phyloP scores from a whole-genome alignment of 2,113 vertebrate genomes.

The Chrysemys picta region DNA sequence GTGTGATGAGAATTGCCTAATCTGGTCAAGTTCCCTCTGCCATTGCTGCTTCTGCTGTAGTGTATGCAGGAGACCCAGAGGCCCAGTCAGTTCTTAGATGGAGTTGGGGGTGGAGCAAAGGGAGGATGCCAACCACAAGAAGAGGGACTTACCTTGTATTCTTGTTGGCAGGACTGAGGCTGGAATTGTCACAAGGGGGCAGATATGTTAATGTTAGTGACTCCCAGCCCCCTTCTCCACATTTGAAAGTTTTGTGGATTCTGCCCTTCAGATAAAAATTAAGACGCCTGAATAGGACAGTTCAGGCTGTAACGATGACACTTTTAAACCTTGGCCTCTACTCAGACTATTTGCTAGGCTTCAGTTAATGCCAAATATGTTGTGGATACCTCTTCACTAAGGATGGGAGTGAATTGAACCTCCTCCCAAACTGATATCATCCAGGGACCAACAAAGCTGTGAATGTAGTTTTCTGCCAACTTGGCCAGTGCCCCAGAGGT shows the following conservation, averaged over 20 bases:
- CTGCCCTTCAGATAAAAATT: neutral
- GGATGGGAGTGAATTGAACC: neutral
- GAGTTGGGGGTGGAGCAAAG: neutral
- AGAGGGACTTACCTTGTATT: neutral
- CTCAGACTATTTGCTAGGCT: neutral
- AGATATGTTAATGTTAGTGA: neutral
- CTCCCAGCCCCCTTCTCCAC: neutral
- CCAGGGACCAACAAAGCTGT: neutral
- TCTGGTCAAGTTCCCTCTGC: neutral
- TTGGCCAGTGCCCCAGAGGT: neutral
- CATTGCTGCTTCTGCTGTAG: neutral
- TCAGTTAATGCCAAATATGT: neutral
- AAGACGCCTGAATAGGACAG: neutral
- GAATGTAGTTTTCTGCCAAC: neutral
- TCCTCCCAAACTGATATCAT: neutral
- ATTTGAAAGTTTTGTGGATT: neutral
- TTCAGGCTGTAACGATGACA: neutral
- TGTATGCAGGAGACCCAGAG: neutral
- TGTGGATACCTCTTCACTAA: neutral
- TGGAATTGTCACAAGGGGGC: neutral
- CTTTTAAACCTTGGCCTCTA: neutral
- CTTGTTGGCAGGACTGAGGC: neutral
- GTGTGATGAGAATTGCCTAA: neutral
- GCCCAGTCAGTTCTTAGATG: neutral
- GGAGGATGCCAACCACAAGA: neutral